Conservation (phyloP, 2,888 invertebrate genomes). For the Drosophila acutilabella region DNA sequence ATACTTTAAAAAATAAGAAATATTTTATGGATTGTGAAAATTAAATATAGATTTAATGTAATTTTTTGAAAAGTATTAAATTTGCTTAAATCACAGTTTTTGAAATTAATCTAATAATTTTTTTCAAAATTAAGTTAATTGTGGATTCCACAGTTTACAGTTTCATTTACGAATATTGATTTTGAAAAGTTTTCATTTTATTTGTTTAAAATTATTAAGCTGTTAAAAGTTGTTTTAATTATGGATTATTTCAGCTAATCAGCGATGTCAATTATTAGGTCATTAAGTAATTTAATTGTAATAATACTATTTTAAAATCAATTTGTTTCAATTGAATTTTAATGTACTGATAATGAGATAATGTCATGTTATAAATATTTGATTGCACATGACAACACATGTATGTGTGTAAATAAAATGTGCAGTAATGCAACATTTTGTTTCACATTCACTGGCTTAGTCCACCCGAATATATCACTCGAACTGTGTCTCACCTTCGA, state of each 20-base stretch:
- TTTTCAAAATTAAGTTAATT: neutral
- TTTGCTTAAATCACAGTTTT: no score
- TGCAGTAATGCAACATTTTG: slow-evolving; percentile 6
- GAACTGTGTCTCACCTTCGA: slow-evolving; percentile 22
- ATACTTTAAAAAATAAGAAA: no score
- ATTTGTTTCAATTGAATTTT: neutral
- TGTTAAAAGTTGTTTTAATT: neutral
- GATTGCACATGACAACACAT: neutral
- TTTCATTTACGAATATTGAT: neutral
- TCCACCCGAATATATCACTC: slow-evolving; percentile 24
- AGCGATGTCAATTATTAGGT: no score
- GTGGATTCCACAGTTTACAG: neutral
- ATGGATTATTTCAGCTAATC: neutral
- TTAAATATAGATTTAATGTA: no score
- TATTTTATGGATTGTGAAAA: no score
- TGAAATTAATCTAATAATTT: neutral
- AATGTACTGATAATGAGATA: neutral
- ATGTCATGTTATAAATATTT: neutral
- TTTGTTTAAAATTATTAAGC: neutral
- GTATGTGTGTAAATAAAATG: neutral
- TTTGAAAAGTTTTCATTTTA: neutral
- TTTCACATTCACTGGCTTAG: slow-evolving; percentile 33
- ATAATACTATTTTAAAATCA: neutral
- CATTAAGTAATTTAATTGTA: neutral
- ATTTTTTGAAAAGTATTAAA: no score